Evolutionary conservation across 2,113 vertebrate genomes (phyloP), one percentile per base, ranked within the genome.

Genomic region (Mola mola): DNA sequence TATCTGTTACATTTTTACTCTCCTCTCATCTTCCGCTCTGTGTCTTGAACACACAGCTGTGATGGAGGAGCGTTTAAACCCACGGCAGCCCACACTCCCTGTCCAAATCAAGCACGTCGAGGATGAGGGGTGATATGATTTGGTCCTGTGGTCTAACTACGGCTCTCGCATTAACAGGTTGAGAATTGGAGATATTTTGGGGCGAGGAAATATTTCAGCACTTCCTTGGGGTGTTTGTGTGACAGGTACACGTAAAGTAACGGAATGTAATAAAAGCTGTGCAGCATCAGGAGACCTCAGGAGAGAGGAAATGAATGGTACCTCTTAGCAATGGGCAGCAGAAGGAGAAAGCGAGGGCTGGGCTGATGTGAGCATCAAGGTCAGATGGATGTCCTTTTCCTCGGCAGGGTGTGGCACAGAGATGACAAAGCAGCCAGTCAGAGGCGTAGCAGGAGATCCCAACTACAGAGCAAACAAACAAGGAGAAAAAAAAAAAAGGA

Each of bases 341-440:
- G 42, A 21, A 22, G 42, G 17, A 37, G 19, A 21, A 61, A 37
- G 52, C 11, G 19, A 43, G 66, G 70, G 68, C 3, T 75, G 80
- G 64, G 74, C 66, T 78, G 76, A 72, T 74, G 73, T 51, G 63
- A 75, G 69, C 83, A 66, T 81, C 79, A 88, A 87, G 85, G 88
- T 90, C 85, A 90, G 80, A 73, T 79, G 75, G 74, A 37, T 72
- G 83, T 83, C 83, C 81, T 86, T 70, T 79, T 84, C 78, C 83
- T 76, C 85, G 47, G 79, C 76, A 82, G 85, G 88, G 88, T 85
- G 88, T 90, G 88, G 88, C 80, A 75, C 58, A 51, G 53, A 52
- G 81, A 86, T 90, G 88, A 88, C 88, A 78, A 86, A 81, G 88
- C 83, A 88, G 72, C 67, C 33, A 73, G 80, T 81, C 83, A 83